A percentile compares a stretch with the other conserved stretches of the same genome.
Conservation (phyloP, 2,888 invertebrate genomes). For the Idaea straminata region DNA sequence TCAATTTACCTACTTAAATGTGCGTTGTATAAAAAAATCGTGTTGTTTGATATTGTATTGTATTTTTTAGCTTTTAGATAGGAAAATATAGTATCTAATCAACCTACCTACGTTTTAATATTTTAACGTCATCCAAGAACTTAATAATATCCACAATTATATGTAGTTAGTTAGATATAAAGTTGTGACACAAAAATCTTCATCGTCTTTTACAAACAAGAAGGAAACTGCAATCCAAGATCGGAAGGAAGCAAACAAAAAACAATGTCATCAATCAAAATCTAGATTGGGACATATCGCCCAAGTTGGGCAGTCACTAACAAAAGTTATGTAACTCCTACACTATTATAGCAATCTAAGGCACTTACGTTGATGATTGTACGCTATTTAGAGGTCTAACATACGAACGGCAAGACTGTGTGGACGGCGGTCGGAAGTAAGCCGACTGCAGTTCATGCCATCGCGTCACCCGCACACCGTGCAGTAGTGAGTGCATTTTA, state of each 20-base stretch:
- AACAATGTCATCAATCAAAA: constrained; percentile 1
- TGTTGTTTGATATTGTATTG: too few relatives aligned
- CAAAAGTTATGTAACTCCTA: constrained; percentile 1
- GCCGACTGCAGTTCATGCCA: too few relatives aligned
- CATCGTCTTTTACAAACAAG: not conserved
- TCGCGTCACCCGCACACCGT: too few relatives aligned
- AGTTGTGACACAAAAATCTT: not conserved
- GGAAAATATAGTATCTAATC: too few relatives aligned
- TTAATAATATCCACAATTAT: not conserved
- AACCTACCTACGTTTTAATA: too few relatives aligned
- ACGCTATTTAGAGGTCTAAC: not conserved
- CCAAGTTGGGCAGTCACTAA: not conserved
- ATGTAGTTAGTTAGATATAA: not conserved
- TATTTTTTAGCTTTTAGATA: too few relatives aligned
- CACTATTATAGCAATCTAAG: not conserved
- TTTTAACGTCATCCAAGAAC: too few relatives aligned
- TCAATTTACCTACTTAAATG: too few relatives aligned
- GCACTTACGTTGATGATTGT: not conserved
- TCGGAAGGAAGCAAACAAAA: not conserved
- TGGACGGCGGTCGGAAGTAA: too few relatives aligned
- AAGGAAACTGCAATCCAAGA: not conserved
- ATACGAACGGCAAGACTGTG: not conserved
- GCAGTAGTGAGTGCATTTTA: too few relatives aligned
- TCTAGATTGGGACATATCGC: constrained; percentile 1
- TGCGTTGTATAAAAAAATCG: too few relatives aligned